Percentiles rank a stretch among this genome's conserved stretches.
Conservation (phyloP, 2,888 invertebrate genomes). For the Micropterix aruncella region DNA sequence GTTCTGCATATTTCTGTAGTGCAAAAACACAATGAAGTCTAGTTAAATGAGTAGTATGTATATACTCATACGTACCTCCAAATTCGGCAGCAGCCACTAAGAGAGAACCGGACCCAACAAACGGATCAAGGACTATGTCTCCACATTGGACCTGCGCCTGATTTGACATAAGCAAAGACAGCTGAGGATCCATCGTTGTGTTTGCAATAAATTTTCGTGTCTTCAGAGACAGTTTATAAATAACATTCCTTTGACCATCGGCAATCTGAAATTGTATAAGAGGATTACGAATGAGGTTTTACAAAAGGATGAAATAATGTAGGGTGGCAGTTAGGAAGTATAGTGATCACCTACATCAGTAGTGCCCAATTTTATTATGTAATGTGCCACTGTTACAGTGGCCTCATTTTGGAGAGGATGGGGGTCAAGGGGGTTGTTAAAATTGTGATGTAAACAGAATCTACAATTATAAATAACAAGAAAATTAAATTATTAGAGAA, state of each 20-base stretch:
- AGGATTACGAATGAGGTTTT: too few species aligned
- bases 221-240: slow-evolving; percentile 72
- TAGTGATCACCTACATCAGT: slow-evolving; percentile 6
- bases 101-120: slow-evolving; percentile 80
- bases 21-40: too few species aligned
- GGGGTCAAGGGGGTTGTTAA: too few species aligned
- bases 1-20: too few species aligned
- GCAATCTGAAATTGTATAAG: slow-evolving; percentile 57
- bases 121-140: slow-evolving; percentile 83
- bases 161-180: slow-evolving; percentile 93
- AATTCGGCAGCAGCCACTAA: slow-evolving; percentile 82
- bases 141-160: slow-evolving; percentile 62
- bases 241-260: slow-evolving; percentile 71
- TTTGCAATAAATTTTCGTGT: slow-evolving; percentile 93
- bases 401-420: too few species aligned
- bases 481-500: too few species aligned
- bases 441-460: too few species aligned
- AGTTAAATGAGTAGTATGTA: too few species aligned
- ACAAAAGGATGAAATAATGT: too few species aligned
- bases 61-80: slow-evolving; percentile 45
- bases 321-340: slow-evolving; percentile 3
- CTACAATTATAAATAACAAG: too few species aligned
- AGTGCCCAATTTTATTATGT: slow-evolving; percentile 4
- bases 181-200: slow-evolving; percentile 95
- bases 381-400: neutral